Percentiles rank a stretch among this genome's conserved stretches.
Evolutionary conservation across 2,888 invertebrate species (phyloP).

Genomic region (Cephus nigrinus): DNA sequence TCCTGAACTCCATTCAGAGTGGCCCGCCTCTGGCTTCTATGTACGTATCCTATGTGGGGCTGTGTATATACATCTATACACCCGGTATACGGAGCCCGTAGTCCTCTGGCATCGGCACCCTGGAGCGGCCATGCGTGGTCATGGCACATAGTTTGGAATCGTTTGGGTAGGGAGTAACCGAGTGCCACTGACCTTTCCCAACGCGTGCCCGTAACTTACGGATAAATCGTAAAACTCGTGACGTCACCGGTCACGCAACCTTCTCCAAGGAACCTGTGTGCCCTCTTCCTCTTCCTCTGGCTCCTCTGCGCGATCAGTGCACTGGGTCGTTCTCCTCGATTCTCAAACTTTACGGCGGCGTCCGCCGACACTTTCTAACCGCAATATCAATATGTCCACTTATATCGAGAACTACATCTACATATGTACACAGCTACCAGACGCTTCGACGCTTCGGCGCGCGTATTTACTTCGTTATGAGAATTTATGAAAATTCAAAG

Average conservation of each 20-base stretch:
- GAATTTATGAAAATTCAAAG: neutral
- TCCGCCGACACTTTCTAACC: neutral
- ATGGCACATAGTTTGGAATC: slow-evolving; percentile 38
- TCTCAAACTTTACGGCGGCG: neutral
- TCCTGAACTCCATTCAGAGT: neutral
- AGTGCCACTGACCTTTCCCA: slow-evolving; percentile 57
- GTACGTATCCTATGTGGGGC: neutral
- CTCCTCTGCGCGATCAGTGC: slow-evolving; percentile 1
- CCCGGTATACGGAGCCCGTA: slow-evolving; percentile 11
- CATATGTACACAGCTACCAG: no score
- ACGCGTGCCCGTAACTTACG: slow-evolving; percentile 38
- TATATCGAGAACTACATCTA: neutral
- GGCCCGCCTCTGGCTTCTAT: neutral
- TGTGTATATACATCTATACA: slow-evolving; percentile 22
- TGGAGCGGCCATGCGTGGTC: slow-evolving; percentile 42
- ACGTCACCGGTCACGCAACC: slow-evolving; percentile 40
- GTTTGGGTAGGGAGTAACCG: slow-evolving; percentile 26
- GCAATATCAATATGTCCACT: neutral
- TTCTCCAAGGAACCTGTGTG: neutral
- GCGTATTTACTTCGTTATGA: neutral
- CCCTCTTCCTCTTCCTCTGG: neutral
- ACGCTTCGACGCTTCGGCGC: no score
- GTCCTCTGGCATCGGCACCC: slow-evolving; percentile 23
- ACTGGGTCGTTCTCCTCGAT: neutral
- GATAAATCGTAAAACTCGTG: slow-evolving; percentile 39